Conservation (phyloP, 2,113 vertebrate genomes). For the Etheostoma cragini region DNA sequence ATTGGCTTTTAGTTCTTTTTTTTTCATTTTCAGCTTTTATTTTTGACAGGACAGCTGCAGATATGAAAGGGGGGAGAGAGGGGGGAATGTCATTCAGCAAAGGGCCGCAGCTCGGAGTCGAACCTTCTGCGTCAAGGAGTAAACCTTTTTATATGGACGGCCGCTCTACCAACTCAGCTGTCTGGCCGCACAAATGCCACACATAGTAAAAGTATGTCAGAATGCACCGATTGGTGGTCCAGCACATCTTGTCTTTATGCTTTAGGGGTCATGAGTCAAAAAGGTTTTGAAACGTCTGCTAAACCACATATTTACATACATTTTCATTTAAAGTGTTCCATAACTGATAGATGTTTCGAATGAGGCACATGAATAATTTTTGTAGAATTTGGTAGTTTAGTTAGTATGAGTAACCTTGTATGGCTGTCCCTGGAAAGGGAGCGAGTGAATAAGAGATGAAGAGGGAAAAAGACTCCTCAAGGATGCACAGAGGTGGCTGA, state of each 20-base stretch:
- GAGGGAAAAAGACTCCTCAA: constrained; percentile 25
- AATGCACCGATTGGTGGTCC: too few species aligned
- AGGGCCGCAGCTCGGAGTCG: too few species aligned
- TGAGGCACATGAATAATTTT: constrained; percentile 37
- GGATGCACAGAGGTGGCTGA: constrained; percentile 48
- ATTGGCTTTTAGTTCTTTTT: too few species aligned
- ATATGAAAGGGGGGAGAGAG: too few species aligned
- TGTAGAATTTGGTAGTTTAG: constrained; percentile 28
- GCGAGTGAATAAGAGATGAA: constrained; percentile 28
- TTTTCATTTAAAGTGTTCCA: constrained; percentile 12
- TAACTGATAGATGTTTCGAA: constrained; percentile 16
- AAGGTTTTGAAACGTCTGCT: background rate
- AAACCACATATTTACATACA: background rate
- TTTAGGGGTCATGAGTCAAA: background rate
- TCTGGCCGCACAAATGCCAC: too few species aligned
- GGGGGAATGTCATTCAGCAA: too few species aligned
- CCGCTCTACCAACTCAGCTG: too few species aligned
- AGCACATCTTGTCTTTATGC: background rate
- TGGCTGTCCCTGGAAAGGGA: constrained; percentile 17
- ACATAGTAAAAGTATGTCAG: too few species aligned
- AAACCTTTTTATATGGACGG: too few species aligned
- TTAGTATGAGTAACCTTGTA: constrained; percentile 66
- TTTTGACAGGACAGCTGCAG: too few species aligned
- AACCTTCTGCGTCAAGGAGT: too few species aligned
- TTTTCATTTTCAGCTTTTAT: too few species aligned